Conservation (phyloP, 2,113 vertebrate species). For the Barbus barbus region DNA sequence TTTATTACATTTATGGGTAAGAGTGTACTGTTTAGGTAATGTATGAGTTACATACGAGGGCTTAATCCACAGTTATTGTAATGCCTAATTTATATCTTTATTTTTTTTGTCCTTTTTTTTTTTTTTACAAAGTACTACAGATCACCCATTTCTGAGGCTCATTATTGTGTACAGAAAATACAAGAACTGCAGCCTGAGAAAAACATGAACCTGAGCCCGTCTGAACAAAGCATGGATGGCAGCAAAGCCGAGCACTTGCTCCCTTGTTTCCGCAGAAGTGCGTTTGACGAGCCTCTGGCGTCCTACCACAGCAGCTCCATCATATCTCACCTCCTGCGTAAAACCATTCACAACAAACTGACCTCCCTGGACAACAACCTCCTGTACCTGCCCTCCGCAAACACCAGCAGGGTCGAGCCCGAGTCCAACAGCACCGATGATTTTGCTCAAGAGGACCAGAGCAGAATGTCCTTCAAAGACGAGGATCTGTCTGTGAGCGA, state of each 20-base stretch:
- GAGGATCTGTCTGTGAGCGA: conserved; percentile 68
- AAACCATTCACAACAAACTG: conserved; percentile 70
- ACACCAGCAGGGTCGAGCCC: conserved; percentile 62
- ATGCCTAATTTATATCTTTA: neutral
- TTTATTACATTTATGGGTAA: no score
- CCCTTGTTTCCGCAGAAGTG: conserved; percentile 71
- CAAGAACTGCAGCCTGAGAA: no score
- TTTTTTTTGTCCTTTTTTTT: neutral
- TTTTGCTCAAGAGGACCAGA: conserved; percentile 68
- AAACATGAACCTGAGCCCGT: conserved; percentile 71
- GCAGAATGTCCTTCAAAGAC: conserved; percentile 44
- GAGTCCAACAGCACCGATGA: conserved; percentile 66
- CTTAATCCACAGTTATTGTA: no score
- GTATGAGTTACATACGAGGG: neutral
- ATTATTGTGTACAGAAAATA: neutral
- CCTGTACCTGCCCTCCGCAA: conserved; percentile 66
- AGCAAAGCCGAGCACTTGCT: conserved; percentile 69
- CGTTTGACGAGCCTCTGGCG: conserved; percentile 71
- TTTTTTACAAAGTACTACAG: neutral
- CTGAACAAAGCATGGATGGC: conserved; percentile 69
- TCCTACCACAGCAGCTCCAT: conserved; percentile 74
- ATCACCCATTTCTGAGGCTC: neutral
- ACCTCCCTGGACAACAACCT: conserved; percentile 69
- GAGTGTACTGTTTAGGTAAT: no score
- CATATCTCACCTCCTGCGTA: conserved; percentile 79